A percentile compares a stretch with the other conserved stretches of the same genome.
Conservation (phyloP, 1,140 invertebrate species). For the Bombus terrestris region DNA sequence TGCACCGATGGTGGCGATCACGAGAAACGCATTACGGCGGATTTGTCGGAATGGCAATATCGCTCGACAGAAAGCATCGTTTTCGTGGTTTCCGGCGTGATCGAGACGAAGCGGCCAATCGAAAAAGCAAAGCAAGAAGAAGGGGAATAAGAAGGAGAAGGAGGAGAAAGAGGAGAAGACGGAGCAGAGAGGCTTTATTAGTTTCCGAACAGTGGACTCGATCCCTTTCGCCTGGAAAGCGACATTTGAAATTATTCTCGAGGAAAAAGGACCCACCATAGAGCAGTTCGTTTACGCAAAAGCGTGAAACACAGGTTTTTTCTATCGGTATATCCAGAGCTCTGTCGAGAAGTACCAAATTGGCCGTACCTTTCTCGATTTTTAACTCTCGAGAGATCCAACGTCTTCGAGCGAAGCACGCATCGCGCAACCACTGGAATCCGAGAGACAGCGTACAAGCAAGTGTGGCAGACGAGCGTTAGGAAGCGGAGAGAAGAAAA, state of each 20-base stretch:
- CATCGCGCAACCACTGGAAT: background rate
- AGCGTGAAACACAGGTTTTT: slow-evolving; percentile 47
- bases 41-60: background rate
- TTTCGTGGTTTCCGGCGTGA: background rate
- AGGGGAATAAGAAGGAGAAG: background rate
- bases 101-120: background rate
- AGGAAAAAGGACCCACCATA: slow-evolving; percentile 61
- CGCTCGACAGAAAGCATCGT: background rate
- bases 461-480: background rate
- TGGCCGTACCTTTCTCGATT: slow-evolving; percentile 5
- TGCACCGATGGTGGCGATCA: slow-evolving; percentile 46
- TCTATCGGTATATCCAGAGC: slow-evolving; percentile 29
- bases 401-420: background rate
- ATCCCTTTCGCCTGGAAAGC: background rate
- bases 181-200: background rate
- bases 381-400: background rate
- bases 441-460: background rate
- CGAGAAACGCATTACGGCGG: background rate
- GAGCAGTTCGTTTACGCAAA: background rate
- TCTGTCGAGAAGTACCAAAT: background rate
- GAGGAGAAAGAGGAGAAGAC: background rate
- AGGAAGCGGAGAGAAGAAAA: background rate
- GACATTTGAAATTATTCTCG: slow-evolving; percentile 21
- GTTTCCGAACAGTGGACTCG: background rate
- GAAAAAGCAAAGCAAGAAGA: background rate